Evolutionary conservation across 2,113 vertebrate genomes (phyloP).

Genomic region (Cinclus mexicanus): DNA sequence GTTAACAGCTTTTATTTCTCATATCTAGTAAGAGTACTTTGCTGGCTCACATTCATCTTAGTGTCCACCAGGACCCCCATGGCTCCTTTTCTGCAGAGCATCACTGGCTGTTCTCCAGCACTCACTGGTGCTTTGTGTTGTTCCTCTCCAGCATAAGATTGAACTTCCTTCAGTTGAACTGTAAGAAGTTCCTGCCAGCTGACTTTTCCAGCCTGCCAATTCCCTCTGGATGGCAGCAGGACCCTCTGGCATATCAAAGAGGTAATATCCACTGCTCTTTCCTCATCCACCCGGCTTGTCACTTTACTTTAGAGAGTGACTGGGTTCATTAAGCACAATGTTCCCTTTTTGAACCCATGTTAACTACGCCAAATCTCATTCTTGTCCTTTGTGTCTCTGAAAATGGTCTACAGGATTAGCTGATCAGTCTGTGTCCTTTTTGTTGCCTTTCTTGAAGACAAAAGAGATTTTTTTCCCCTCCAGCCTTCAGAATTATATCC

Average conservation of each 20-base stretch:
- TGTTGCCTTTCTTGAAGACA: neutral
- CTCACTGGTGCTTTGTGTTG: neutral
- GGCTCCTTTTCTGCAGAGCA: neutral
- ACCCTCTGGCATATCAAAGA: neutral
- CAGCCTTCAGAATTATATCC: neutral
- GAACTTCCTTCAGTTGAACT: neutral
- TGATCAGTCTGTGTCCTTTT: neutral
- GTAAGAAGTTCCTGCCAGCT: neutral
- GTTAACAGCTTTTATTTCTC: neutral
- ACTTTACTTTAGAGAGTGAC: neutral
- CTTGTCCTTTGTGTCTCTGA: neutral
- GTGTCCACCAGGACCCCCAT: neutral
- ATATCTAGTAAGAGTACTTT: neutral
- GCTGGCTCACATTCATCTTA: rapidly evolving
- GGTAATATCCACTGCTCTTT: neutral
- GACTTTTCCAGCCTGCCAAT: neutral
- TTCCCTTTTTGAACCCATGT: neutral
- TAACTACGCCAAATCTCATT: neutral
- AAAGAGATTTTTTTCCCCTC: neutral
- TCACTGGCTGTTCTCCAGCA: neutral
- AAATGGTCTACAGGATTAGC: neutral
- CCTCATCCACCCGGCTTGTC: neutral
- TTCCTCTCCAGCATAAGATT: neutral
- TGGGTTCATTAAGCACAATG: neutral
- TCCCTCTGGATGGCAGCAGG: neutral